A percentile compares a stretch with the other conserved stretches of the same genome.
phyloP scores from a whole-genome alignment of 2,797 vertebrate genomes.

The Megalops cyprinoides region DNA sequence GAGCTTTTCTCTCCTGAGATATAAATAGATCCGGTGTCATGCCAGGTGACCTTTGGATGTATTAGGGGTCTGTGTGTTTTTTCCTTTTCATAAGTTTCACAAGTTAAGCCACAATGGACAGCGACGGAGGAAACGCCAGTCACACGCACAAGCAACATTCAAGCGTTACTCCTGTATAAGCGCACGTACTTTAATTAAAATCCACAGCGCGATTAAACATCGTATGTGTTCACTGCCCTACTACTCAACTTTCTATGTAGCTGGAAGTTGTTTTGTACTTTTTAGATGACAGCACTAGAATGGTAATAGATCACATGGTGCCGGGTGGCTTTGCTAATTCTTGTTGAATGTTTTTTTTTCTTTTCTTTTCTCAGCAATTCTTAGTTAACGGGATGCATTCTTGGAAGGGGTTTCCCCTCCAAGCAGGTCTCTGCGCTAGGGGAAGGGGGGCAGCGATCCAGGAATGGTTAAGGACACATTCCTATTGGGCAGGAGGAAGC shows the following conservation, averaged over 20 bases:
- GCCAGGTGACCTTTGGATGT: constrained; percentile 56
- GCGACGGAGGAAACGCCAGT: background rate
- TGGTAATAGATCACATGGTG: constrained; percentile 29
- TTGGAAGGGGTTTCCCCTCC: background rate
- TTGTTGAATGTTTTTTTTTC: background rate
- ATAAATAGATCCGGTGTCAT: constrained; percentile 66
- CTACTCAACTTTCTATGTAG: constrained; percentile 52
- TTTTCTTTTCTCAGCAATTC: no score
- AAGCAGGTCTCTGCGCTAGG: no score
- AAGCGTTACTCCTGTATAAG: background rate
- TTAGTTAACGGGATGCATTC: background rate
- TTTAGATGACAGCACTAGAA: constrained; percentile 32
- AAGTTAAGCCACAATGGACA: constrained; percentile 39
- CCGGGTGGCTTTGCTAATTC: no score
- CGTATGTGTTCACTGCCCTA: constrained; percentile 21
- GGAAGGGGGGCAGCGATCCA: background rate
- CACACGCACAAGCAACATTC: background rate
- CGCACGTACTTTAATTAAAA: constrained; percentile 39
- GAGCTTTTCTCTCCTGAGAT: constrained; percentile 55
- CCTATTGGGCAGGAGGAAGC: background rate
- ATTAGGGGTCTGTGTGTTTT: constrained; percentile 40
- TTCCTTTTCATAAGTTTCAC: constrained; percentile 47
- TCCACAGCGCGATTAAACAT: constrained; percentile 37
- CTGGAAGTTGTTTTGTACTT: constrained; percentile 2
- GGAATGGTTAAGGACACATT: background rate